phyloP scores from a whole-genome alignment of 2,888 invertebrate species.

The Drosophila engyochracea region DNA sequence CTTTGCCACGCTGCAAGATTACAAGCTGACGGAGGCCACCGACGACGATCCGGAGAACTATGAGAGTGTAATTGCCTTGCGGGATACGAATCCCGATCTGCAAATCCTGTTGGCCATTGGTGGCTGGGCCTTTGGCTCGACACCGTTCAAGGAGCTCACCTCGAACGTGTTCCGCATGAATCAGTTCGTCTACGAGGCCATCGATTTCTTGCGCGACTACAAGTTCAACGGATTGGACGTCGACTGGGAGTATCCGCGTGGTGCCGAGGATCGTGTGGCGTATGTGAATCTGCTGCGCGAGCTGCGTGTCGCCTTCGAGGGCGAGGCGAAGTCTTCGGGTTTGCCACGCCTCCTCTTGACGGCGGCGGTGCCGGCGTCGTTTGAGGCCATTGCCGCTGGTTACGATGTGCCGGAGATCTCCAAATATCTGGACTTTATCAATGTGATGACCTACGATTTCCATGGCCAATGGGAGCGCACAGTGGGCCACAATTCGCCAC shows the following conservation, averaged over 20 bases:
- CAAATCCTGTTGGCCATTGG: slow-evolving; percentile 96
- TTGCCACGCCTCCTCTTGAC: slow-evolving; percentile 92
- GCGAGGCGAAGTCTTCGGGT: slow-evolving; percentile 95
- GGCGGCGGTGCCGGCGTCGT: slow-evolving; percentile 96
- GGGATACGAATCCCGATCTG: slow-evolving; percentile 94
- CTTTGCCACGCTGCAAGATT: slow-evolving; percentile 95
- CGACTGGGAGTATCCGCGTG: slow-evolving; percentile 97
- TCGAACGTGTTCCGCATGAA: slow-evolving; percentile 97
- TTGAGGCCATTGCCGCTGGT: slow-evolving; percentile 96
- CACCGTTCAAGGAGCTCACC: slow-evolving; percentile 96
- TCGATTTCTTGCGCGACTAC: slow-evolving; percentile 95
- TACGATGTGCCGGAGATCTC: slow-evolving; percentile 97
- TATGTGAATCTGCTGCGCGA: slow-evolving; percentile 94
- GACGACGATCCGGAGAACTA: slow-evolving; percentile 95
- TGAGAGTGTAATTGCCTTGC: slow-evolving; percentile 92
- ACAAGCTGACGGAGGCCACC: slow-evolving; percentile 91
- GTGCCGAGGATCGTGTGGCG: slow-evolving; percentile 93
- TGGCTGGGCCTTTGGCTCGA: slow-evolving; percentile 98
- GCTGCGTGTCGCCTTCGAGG: slow-evolving; percentile 95
- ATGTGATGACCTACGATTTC: slow-evolving; percentile 98
- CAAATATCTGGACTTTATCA: slow-evolving; percentile 96
- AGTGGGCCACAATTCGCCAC: slow-evolving; percentile 96
- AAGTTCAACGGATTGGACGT: slow-evolving; percentile 97
- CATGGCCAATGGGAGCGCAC: slow-evolving; percentile 97
- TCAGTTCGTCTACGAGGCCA: slow-evolving; percentile 97